Evolutionary conservation across 2,113 vertebrate species (phyloP), one percentile per base, ranked within the genome.

Genomic region (Elanoides forficatus): DNA sequence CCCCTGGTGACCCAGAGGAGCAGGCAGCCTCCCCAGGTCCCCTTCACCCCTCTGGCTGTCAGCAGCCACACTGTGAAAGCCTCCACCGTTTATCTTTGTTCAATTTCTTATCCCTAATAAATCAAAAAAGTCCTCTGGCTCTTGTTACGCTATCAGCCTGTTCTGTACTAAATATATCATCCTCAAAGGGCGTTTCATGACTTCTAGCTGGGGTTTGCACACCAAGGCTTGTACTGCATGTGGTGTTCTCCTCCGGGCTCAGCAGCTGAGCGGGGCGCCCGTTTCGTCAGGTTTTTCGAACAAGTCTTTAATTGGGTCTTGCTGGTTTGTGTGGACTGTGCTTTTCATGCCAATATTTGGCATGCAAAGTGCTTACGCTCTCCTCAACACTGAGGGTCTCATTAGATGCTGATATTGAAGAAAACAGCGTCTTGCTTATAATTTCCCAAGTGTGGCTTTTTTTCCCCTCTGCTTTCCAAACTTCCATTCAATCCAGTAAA

Each of bases 201-300:
- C 60, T 82, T 67, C 38, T 66, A 25, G 36, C 70, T 92, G n/a
- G 9, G 32, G 25, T 81, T 85, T 91, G 73, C 8, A 4, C 81
- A 78, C 43, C 40, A 16, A 59, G 50, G 29, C 34, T 45, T 23
- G 6, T 53, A 27, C 50, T 15, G 4, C 0, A 0, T 21, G 25
- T 60, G 38, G 10, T 68, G 53, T 25, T 83, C 81, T 91, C 34
- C 63, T 58, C 18, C 0, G 4, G 26, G 36, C 73, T 79, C 0
- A 0, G 48, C 65, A 79, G 36, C 67, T 43, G 25, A 81, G 52
- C n/a, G 19, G 45, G 34, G 25, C 0, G 2, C 48, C 27, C 4
- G 2, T 85, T 81, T 52, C 5, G 1, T 43, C 3, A 2, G 18
- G 30, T 60, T 89, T 81, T 73, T 75, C 16, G 42, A 91, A 68